Evolutionary conservation across 2,888 invertebrate genomes (phyloP).

Genomic region (Molorchus minor): DNA sequence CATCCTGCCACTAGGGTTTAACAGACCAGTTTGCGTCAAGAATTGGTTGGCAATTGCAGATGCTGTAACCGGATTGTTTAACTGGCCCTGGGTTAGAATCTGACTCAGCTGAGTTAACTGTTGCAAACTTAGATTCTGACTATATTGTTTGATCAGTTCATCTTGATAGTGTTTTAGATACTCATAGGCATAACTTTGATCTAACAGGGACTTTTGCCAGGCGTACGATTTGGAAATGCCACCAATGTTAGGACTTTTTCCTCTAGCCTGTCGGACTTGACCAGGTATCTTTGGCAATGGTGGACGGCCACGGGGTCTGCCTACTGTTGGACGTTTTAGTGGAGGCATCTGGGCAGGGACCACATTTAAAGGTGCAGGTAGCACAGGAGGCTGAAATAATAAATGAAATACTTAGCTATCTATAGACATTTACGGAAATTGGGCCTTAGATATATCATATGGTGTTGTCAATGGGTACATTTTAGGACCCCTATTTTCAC

Average conservation of each 20-base stretch:
- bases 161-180: conserved; percentile 62
- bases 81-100: conserved; percentile 47
- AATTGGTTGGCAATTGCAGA: conserved; percentile 44
- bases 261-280: conserved; percentile 50
- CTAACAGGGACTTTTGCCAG: conserved; percentile 53
- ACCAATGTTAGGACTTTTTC: conserved; percentile 45
- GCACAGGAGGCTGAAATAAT: conserved; percentile 47
- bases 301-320: conserved; percentile 65
- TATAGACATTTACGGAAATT: background rate
- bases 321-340: conserved; percentile 55
- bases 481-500: conserved; percentile 1
- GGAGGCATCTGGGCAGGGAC: conserved; percentile 33
- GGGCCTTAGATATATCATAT: no score
- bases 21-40: conserved; percentile 38
- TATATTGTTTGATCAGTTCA: conserved; percentile 60
- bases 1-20: conserved; percentile 37
- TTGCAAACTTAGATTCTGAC: conserved; percentile 52
- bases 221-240: conserved; percentile 39
- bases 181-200: conserved; percentile 52
- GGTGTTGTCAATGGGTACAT: background rate
- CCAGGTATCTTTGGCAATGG: conserved; percentile 60
- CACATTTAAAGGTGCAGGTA: conserved; percentile 43
- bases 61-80: conserved; percentile 42
- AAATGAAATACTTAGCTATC: conserved; percentile 6
- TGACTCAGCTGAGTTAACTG: conserved; percentile 52